These are phyloP conservation scores for Heterocephalus glaber DNA, from an alignment of 2,113 vertebrate genomes.

Conservation along the genomic window DNA sequence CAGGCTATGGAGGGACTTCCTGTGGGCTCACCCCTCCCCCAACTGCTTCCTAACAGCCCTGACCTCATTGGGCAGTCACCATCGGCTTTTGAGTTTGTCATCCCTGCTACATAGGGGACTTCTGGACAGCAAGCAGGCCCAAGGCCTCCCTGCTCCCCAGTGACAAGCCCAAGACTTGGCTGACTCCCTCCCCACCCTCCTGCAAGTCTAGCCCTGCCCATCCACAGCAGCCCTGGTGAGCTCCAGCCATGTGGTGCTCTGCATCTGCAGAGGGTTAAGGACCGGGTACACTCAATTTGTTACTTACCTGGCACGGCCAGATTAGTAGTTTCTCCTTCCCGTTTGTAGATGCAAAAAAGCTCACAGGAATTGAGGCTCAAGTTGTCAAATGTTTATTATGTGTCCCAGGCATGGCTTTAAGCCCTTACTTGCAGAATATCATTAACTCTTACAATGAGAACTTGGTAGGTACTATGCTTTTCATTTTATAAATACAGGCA, in stretches of 20 bases:
- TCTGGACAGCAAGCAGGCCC: background rate
- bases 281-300: background rate
- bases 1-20: background rate
- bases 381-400: constrained; percentile 35
- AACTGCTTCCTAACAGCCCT: background rate
- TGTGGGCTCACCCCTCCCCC: background rate
- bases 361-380: background rate
- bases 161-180: background rate
- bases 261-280: background rate
- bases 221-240: background rate
- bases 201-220: background rate
- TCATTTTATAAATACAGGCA: background rate
- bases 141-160: background rate
- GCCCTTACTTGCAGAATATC: background rate
- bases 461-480: constrained; percentile 45
- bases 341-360: background rate
- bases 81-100: fast-evolving
- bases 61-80: background rate
- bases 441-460: constrained; percentile 30
- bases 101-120: background rate
- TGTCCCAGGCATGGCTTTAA: background rate
- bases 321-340: background rate
- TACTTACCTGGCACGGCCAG: background rate
- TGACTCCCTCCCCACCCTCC: background rate
- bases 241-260: too few relatives aligned